A percentile compares a stretch with the other conserved stretches of the same genome.
Conservation (phyloP, 2,888 invertebrate species). For the Eugnorisma glareosa region DNA sequence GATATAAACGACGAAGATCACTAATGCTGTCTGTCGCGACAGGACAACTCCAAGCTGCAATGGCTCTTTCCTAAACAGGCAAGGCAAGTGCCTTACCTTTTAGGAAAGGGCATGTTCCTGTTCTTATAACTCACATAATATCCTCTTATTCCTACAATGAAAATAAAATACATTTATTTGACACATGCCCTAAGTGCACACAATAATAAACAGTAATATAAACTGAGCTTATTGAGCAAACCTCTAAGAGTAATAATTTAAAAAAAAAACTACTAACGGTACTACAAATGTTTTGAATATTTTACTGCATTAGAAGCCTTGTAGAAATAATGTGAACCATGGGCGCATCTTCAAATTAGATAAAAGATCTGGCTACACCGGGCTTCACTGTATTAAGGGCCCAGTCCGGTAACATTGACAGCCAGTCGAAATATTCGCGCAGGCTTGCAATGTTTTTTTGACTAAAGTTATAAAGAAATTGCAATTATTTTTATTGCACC, state of each 20-base stretch:
- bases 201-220: not conserved
- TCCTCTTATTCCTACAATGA: not conserved
- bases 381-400: too few species aligned
- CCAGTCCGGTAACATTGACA: too few species aligned
- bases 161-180: not conserved
- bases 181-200: too few species aligned
- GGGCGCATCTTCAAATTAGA: not conserved
- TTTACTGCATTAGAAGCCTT: not conserved
- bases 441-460: too few species aligned
- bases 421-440: too few species aligned
- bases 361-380: not conserved
- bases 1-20: not conserved
- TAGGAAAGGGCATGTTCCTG: not conserved
- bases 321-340: not conserved
- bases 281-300: not conserved
- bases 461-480: too few species aligned
- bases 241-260: too few species aligned
- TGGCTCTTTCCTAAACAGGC: not conserved
- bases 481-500: too few species aligned
- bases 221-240: too few species aligned
- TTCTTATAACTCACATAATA: not conserved
- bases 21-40: not conserved
- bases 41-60: not conserved
- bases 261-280: not conserved
- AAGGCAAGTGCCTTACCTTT: too few species aligned